Evolutionary conservation across 2,888 invertebrate genomes (phyloP).

Genomic region (Watsonalla binaria): DNA sequence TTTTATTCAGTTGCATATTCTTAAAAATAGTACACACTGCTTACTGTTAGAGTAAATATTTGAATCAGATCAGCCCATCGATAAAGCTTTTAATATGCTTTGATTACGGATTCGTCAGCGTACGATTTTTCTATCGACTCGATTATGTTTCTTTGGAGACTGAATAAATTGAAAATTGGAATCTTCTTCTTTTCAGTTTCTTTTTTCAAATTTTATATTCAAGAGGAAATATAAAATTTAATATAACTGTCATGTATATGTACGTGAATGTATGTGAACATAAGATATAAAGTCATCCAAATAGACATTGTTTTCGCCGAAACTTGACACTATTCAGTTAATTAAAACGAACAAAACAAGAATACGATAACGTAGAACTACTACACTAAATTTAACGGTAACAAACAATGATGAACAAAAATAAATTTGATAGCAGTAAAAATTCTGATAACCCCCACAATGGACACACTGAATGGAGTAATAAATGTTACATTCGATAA

Average conservation of each 20-base stretch:
- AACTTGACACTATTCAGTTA: too few species aligned
- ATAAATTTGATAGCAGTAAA: constrained; percentile 27
- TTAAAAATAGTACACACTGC: constrained; percentile 9
- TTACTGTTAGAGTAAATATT: neutral
- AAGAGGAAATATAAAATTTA: too few species aligned
- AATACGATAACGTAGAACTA: constrained; percentile 3
- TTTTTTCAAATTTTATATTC: too few species aligned
- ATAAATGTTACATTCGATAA: constrained; percentile 28
- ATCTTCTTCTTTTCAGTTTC: too few species aligned
- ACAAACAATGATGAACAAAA: constrained; percentile 36
- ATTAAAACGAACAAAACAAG: neutral
- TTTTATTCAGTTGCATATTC: constrained; percentile 20
- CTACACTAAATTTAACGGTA: constrained; percentile 15
- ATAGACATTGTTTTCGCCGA: too few species aligned
- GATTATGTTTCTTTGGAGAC: neutral
- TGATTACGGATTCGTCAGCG: neutral
- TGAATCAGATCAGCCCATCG: neutral
- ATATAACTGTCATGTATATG: too few species aligned
- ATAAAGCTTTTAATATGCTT: neutral
- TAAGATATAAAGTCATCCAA: too few species aligned
- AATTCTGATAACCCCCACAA: constrained; percentile 34
- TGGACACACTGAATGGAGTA: constrained; percentile 38
- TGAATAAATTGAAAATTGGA: too few species aligned
- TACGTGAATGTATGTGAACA: too few species aligned
- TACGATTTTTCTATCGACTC: neutral